Evolutionary conservation across 2,797 vertebrate genomes (phyloP).

Genomic region (Huso huso): DNA sequence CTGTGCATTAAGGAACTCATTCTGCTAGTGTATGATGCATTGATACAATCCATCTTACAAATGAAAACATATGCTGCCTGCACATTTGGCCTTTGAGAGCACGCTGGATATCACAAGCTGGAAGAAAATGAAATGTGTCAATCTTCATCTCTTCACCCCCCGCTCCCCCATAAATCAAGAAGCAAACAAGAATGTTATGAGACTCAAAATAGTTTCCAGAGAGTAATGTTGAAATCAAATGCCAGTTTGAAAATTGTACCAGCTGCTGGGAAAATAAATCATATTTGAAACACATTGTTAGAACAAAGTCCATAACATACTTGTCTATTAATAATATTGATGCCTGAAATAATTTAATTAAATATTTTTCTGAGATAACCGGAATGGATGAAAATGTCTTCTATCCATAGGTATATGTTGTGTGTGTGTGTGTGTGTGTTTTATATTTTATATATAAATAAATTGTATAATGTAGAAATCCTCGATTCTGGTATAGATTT

Average conservation of each 20-base stretch:
- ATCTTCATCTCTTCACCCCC: conserved; percentile 33
- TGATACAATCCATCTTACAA: conserved; percentile 40
- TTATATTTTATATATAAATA: too few species aligned
- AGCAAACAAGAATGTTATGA: conserved; percentile 19
- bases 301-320: background rate
- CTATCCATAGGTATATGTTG: too few species aligned
- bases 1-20: conserved; percentile 23
- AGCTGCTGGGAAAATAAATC: conserved; percentile 9
- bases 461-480: too few species aligned
- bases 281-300: background rate
- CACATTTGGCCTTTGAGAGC: conserved; percentile 32
- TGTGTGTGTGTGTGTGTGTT: too few species aligned
- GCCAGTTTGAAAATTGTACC: conserved; percentile 22
- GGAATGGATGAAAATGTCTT: too few species aligned
- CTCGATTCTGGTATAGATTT: too few species aligned
- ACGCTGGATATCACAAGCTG: conserved; percentile 21
- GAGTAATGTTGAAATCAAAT: conserved; percentile 24
- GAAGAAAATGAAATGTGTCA: conserved; percentile 39
- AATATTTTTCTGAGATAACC: too few species aligned
- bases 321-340: background rate
- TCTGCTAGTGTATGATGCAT: conserved; percentile 29
- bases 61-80: conserved; percentile 35
- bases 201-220: conserved; percentile 25
- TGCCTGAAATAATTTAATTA: too few species aligned
- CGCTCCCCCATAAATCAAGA: conserved; percentile 9